These are phyloP conservation scores for Sparus aurata DNA, from an alignment of 2,797 vertebrate species.

Conservation along the genomic window DNA sequence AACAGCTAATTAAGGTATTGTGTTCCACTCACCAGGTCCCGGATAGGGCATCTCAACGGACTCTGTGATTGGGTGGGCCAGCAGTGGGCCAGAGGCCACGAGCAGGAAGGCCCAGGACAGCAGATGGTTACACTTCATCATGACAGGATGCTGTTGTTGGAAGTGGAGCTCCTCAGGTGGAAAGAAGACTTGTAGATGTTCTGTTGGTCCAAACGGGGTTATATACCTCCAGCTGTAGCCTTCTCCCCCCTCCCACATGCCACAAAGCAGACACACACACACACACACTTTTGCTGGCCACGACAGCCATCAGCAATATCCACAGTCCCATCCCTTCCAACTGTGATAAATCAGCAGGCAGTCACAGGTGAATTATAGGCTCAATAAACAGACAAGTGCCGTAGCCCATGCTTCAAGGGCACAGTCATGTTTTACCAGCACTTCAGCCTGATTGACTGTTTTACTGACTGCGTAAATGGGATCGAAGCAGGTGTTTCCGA, in stretches of 20 bases:
- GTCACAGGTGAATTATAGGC: conserved; percentile 79
- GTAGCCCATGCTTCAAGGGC: conserved; percentile 68
- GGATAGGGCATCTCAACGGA: conserved; percentile 83
- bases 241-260: conserved; percentile 22
- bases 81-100: conserved; percentile 74
- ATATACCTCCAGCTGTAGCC: conserved; percentile 71
- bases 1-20: conserved; percentile 23
- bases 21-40: conserved; percentile 81
- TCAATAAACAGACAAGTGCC: conserved; percentile 70
- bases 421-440: conserved; percentile 70
- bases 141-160: conserved; percentile 39
- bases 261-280: conserved; percentile 20
- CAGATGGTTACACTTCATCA: conserved; percentile 82
- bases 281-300: conserved; percentile 28
- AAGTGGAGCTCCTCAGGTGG: conserved; percentile 55
- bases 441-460: conserved; percentile 73
- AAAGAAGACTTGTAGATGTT: conserved; percentile 58
- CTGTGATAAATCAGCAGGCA: conserved; percentile 71
- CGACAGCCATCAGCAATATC: conserved; percentile 43
- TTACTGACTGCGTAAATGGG: conserved; percentile 81
- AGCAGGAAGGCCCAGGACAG: conserved; percentile 82
- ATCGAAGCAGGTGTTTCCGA: conserved; percentile 73
- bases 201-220: conserved; percentile 58
- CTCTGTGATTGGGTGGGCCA: conserved; percentile 85
- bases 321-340: conserved; percentile 38